Conservation (phyloP, 2,113 vertebrate genomes). For the Blennius ocellaris region DNA sequence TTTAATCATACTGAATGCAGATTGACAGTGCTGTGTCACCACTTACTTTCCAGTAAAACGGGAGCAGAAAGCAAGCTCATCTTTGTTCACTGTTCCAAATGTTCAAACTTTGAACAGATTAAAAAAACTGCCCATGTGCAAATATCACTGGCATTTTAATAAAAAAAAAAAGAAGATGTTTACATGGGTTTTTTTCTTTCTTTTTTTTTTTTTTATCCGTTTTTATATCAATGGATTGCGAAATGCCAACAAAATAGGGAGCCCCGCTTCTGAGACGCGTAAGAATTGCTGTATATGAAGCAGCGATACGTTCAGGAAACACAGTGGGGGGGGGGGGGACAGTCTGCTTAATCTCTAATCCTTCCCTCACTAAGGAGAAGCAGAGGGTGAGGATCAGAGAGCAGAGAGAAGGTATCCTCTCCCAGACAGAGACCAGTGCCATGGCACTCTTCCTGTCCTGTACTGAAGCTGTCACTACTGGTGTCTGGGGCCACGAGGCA, state of each 20-base stretch:
- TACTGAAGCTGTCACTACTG: slow-evolving; percentile 84
- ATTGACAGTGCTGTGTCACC: slow-evolving; percentile 76
- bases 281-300: slow-evolving; percentile 42
- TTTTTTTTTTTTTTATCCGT: too few species aligned
- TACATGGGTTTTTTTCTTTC: slow-evolving; percentile 46
- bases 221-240: slow-evolving; percentile 45
- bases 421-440: slow-evolving; percentile 53
- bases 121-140: slow-evolving; percentile 72
- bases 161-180: slow-evolving; percentile 67
- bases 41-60: slow-evolving; percentile 68
- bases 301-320: slow-evolving; percentile 47
- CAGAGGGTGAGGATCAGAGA: slow-evolving; percentile 64
- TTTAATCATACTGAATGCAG: slow-evolving; percentile 75
- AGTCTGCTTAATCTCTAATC: slow-evolving; percentile 65
- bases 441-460: slow-evolving; percentile 72
- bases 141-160: slow-evolving; percentile 75
- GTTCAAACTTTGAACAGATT: slow-evolving; percentile 72
- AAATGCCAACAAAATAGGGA: slow-evolving; percentile 53
- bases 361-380: slow-evolving; percentile 48
- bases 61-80: slow-evolving; percentile 53
- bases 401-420: slow-evolving; percentile 67
- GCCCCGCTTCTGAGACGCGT: slow-evolving; percentile 36
- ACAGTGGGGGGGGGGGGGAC: slow-evolving; percentile 41
- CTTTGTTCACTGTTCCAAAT: slow-evolving; percentile 61
- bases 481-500: slow-evolving; percentile 85